A percentile compares a stretch with the other conserved stretches of the same genome.
Conservation (phyloP, 2,888 invertebrate species). For the Deilephila elpenor region DNA sequence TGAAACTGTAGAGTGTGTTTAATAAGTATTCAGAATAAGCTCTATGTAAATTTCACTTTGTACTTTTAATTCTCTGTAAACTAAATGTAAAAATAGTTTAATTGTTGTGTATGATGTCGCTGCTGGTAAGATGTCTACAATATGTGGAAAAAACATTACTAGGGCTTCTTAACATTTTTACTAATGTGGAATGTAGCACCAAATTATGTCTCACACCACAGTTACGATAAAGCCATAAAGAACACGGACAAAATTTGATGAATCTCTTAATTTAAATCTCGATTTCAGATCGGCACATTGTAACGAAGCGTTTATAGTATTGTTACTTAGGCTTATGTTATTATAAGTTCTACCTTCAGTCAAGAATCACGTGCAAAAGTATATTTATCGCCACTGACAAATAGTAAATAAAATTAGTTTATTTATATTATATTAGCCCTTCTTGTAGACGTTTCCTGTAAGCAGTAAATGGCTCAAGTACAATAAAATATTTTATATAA, state of each 20-base stretch:
- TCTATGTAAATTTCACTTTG: slow-evolving; percentile 20
- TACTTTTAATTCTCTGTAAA: slow-evolving; percentile 2
- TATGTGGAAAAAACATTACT: background rate
- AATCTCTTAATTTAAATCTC: slow-evolving; percentile 21
- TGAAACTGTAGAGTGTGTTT: slow-evolving; percentile 48
- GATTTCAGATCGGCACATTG: background rate
- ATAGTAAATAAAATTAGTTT: background rate
- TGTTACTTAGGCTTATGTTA: slow-evolving; percentile 29
- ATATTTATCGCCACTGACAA: background rate
- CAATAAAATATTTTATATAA: slow-evolving; percentile 18
- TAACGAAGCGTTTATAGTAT: background rate
- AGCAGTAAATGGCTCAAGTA: slow-evolving; percentile 25
- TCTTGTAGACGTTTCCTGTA: background rate
- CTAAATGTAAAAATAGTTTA: slow-evolving; percentile 12
- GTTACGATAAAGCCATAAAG: background rate
- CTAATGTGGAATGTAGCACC: background rate
- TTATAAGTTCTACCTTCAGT: background rate
- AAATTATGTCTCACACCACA: background rate
- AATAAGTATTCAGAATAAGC: slow-evolving; percentile 33
- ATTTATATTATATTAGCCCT: background rate
- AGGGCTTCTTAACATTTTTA: background rate
- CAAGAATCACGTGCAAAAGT: background rate
- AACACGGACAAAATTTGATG: background rate
- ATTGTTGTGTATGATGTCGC: background rate
- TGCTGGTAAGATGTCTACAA: background rate